A percentile compares a stretch with the other conserved stretches of the same genome.
phyloP scores from a whole-genome alignment of 2,888 invertebrate genomes.

The Dascillus cervinus region DNA sequence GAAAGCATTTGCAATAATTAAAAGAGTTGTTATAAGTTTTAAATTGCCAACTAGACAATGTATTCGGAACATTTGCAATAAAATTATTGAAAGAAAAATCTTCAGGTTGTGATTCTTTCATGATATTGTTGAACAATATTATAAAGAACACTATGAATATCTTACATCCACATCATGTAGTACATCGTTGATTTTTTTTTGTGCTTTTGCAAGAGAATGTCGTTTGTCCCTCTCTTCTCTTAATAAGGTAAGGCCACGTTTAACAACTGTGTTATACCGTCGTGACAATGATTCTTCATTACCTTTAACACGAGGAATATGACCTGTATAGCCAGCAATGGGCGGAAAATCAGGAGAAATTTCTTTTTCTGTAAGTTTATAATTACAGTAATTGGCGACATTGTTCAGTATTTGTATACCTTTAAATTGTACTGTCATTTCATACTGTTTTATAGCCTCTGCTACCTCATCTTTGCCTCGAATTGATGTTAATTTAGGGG shows the following conservation, averaged over 20 bases:
- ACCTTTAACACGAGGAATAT: conserved; percentile 60
- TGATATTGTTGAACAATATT: too few relatives aligned
- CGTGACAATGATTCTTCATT: conserved; percentile 62
- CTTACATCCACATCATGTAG: conserved; percentile 17
- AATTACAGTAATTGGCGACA: background rate
- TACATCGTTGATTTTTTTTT: conserved; percentile 21
- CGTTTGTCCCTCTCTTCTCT: conserved; percentile 49
- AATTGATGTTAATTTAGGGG: conserved; percentile 51
- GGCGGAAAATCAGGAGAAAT: conserved; percentile 62
- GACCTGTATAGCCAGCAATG: conserved; percentile 66
- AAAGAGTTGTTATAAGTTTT: too few relatives aligned
- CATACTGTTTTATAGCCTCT: conserved; percentile 45
- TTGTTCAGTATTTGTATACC: conserved; percentile 29
- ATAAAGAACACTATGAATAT: too few relatives aligned
- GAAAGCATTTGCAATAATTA: too few relatives aligned
- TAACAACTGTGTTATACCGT: conserved; percentile 59
- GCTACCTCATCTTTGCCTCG: conserved; percentile 50
- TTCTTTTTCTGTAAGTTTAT: conserved; percentile 47
- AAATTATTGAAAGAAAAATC: too few relatives aligned
- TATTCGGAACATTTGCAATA: too few relatives aligned
- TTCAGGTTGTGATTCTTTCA: too few relatives aligned
- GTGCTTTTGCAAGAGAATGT: conserved; percentile 18
- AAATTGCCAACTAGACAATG: too few relatives aligned
- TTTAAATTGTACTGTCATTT: conserved; percentile 49
- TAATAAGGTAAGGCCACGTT: conserved; percentile 53